These are phyloP conservation scores for Dipus sagitta DNA, from an alignment of 2,797 vertebrate species.

Conservation along the genomic window DNA sequence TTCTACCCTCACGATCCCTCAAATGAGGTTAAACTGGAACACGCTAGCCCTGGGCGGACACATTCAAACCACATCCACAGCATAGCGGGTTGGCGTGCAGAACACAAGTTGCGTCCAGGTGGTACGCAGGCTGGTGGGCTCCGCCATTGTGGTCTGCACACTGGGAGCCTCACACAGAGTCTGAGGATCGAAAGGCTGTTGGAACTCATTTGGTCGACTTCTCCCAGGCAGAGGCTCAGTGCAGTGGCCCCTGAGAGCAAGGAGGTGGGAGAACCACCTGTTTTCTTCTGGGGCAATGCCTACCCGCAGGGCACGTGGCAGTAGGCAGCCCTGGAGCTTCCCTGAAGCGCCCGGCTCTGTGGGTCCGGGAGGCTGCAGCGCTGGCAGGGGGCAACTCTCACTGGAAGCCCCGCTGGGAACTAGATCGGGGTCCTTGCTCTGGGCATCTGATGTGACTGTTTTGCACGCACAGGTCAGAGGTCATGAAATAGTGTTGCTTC, in stretches of 20 bases:
- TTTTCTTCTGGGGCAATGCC: neutral
- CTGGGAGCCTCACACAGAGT: neutral
- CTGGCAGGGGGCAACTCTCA: neutral
- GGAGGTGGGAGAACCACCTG: neutral
- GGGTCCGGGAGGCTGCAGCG: neutral
- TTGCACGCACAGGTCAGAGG: slow-evolving; percentile 37
- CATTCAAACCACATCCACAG: neutral
- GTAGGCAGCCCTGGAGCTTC: slow-evolving; percentile 2
- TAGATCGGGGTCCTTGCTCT: neutral
- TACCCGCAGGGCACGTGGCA: neutral
- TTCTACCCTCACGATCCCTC: neutral
- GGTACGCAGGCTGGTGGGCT: neutral
- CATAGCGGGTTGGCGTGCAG: neutral
- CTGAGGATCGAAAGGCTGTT: neutral
- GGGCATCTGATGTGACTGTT: neutral
- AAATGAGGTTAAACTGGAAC: neutral
- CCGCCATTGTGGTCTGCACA: neutral
- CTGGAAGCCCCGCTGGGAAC: slow-evolving; percentile 5
- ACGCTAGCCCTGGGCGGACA: neutral
- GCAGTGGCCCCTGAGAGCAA: neutral
- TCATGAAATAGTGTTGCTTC: neutral
- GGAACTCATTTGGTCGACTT: neutral
- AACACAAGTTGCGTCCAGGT: neutral
- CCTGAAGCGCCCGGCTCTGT: neutral
- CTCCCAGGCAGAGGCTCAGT: neutral